Evolutionary conservation across 2,797 vertebrate genomes (phyloP), one percentile per base, ranked within the genome.

Genomic region (Chaunax sp.): DNA sequence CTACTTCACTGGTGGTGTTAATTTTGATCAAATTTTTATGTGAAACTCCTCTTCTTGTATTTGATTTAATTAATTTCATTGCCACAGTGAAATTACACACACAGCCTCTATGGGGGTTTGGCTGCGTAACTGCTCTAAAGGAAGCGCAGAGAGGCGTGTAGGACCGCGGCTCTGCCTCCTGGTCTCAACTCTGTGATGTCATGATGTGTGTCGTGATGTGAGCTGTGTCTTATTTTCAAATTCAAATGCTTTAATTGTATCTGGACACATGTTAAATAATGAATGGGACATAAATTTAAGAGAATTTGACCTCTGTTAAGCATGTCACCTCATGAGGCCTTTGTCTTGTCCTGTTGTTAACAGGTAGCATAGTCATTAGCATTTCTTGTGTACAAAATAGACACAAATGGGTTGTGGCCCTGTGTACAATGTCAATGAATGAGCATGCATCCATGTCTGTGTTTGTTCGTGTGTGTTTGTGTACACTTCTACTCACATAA

Each of bases 331-430:
- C 25, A 65, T 11, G 40, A 54, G 65, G 18, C 10, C 5, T 20
- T 37, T 18, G 19, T 62, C 23, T 37, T 22, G 22, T 65, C 43
- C 35, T 41, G 49, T 33, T 72, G 44, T 40, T 51, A 57, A 59
- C 51, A 43, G 44, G 22, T 30, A 55, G 61, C 56, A 40, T 12
- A 20, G 52, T 66, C 61, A 72, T 81, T 75, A 50, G 28, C 45
- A 33, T 9, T 23, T 68, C 9, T 2, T 85, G 87, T 89, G 4
- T 82, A 87, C 84, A 87, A 77, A 88, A 87, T 86, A 84, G 55
- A 70, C 2, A 1, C 4, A 57, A 73, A 52, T 72, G 57, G 49
- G 5, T 49, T 47, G 45, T 1, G 15, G 38, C 60, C 14, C 11
- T 86, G 79, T 80, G 79, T 81, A 81, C 80, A 86, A 76, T 78